Base-by-base conservation (phyloP, 2,888 invertebrate genomes). In the Dysmachus trigonus region DNA sequence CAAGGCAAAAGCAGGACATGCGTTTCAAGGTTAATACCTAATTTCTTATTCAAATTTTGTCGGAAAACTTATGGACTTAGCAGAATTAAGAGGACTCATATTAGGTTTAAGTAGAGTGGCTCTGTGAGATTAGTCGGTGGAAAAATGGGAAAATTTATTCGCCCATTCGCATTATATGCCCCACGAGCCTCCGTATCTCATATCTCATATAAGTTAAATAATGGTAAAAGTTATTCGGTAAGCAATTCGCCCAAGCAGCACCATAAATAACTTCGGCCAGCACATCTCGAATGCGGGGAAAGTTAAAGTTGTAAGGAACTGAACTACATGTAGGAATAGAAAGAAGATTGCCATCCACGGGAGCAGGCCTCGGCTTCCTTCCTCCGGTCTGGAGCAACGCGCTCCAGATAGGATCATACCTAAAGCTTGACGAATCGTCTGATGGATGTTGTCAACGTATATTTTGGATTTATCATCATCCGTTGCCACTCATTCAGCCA, bases 391-490 rank as follows among this genome's bases (percentile, higher is more conserved):
- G 72, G n/a, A 38, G 30, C 15, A 38, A n/a, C n/a, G 38, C 33
- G 33, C 38, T 41, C 72, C 41, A 83, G 41, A 83, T 83, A 83
- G 83, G 72, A 83, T 83, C 83, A 72, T 83, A 83, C 72, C 83
- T 83, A 83, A 83, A 83, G 83, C 83, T 41, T 83, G 83, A 83
- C 83, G 83, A 83, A 83, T 83, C 53, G 83, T 72, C 38, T 83
- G 83, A 83, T 83, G 83, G 83, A 83, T 83, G 83, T 83, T 83
- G 83, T 83, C 53, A 83, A 83, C 83, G 83, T 83, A 83, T 62
- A 83, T 83, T 83, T 83, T 72, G 83, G 83, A 83, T 83, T 83
- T 83, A 83, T 83, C 83, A 83, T 83, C 83, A 83, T 83, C 72
- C 83, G 72, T 72, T 83, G 83, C 83, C 83, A 83, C 83, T 83